Percentiles rank a stretch among this genome's conserved stretches.
Conservation (phyloP, 2,888 invertebrate genomes). For the Tigriopus californicus region DNA sequence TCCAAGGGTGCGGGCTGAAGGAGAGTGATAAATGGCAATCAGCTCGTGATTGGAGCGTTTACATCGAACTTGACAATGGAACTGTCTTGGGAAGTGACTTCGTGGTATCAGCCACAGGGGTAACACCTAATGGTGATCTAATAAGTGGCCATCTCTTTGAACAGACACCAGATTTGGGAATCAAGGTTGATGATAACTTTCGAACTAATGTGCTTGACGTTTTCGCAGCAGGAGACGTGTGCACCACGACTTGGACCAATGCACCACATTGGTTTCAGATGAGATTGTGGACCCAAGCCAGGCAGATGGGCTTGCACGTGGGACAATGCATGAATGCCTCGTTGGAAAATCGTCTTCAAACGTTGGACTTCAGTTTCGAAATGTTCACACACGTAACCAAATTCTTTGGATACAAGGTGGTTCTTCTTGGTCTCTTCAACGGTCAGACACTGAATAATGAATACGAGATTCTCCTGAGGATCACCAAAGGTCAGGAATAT, state of each 20-base stretch:
- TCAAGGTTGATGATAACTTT: constrained; percentile 66
- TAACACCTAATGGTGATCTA: constrained; percentile 32
- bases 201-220: constrained; percentile 54
- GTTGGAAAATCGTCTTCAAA: constrained; percentile 31
- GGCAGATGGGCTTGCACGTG: constrained; percentile 89
- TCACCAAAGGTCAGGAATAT: constrained; percentile 46
- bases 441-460: constrained; percentile 58
- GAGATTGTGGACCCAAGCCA: constrained; percentile 91
- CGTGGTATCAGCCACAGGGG: constrained; percentile 87
- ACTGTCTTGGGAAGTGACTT: constrained; percentile 60
- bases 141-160: neutral
- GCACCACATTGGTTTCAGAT: constrained; percentile 80
- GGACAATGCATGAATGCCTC: constrained; percentile 59
- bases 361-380: constrained; percentile 82
- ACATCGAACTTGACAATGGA: constrained; percentile 51
- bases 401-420: constrained; percentile 81
- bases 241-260: constrained; percentile 53
- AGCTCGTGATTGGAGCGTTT: constrained; percentile 39
- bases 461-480: constrained; percentile 66
- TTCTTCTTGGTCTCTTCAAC: constrained; percentile 77
- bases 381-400: constrained; percentile 88
- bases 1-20: neutral
- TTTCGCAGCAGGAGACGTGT: constrained; percentile 91
- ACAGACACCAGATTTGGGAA: constrained; percentile 48
- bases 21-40: neutral